Base-by-base conservation (phyloP, 2,797 vertebrate genomes). In the Chanos chanos region DNA sequence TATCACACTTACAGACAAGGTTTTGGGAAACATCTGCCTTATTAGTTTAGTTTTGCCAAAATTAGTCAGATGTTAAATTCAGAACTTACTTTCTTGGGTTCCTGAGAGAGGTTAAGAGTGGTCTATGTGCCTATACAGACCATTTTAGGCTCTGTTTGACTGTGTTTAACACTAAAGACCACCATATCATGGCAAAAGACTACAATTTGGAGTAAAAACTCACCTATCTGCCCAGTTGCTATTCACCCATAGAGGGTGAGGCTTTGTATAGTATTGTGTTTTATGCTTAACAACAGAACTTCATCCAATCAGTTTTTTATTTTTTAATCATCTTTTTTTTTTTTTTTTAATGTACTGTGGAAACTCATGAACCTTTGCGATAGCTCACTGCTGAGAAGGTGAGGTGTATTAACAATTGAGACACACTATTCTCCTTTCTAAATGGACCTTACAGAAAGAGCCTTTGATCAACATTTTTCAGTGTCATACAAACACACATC, bases 241-340 rank as follows among this genome's bases (percentile, higher is more conserved):
- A 25, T 61, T 61, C 53, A 28, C 53, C 40, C 52, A 45, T 30
- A 40, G 1, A 18, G 33, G 34, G 55, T 54, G 25, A 1, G 3
- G 50, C 21, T 54, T 90, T 87, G 90, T 94, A 89, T 91, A 92
- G 92, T 91, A 90, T 86, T 72, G 77, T 58, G 18, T 85, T 81
- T 79, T 90, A 87, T 78, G 84, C 79, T 87, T 79, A 44, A 77
- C 82, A 78, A 90, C 87, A 91, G 87, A 83, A 80, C 78, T 80
- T 83, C 80, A 83, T 81, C 81, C 57, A 82, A 87, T 81, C 55
- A 16, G 49, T 60, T 85, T 86, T 88, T 87, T 81, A 62, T 66
- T 84, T 82, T 84, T 75, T 64, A 53, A 40, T 31, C 21, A 36
- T 54, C 18, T 12, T 45, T 85, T 37, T 36, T 43, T 81, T 81